Evolutionary conservation across 2,888 invertebrate species (phyloP).

Genomic region (Sarcophaga subvicina): DNA sequence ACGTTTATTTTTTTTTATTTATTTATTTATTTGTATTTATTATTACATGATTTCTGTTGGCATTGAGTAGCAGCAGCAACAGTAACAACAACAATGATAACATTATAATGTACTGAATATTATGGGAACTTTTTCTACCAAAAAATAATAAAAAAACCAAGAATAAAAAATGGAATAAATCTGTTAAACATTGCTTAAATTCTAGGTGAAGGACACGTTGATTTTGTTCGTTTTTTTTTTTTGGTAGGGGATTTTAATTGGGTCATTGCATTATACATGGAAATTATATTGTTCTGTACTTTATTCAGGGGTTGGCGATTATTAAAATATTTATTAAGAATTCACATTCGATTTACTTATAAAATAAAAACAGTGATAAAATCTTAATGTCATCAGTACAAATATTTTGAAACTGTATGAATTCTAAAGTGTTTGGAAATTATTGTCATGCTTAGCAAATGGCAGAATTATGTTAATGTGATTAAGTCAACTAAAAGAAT

Average conservation of each 20-base stretch:
- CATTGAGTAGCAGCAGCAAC: constrained; percentile 41
- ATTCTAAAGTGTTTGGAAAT: no score
- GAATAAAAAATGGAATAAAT: constrained; percentile 37
- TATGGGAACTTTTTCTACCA: constrained; percentile 74
- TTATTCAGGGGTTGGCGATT: no score
- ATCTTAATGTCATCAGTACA: no score
- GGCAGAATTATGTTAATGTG: no score
- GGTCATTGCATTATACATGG: background rate
- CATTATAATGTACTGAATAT: constrained; percentile 76
- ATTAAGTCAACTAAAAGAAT: no score
- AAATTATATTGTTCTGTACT: background rate
- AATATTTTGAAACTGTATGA: no score
- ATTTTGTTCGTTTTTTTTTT: constrained; percentile 33
- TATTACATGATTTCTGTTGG: constrained; percentile 51
- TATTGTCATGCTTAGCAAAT: no score
- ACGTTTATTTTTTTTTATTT: constrained; percentile 52
- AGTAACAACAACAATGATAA: constrained; percentile 60
- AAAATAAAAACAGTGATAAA: no score
- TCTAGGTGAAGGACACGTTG: constrained; percentile 79
- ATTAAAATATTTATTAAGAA: no score
- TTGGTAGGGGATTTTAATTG: constrained; percentile 10
- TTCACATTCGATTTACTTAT: no score
- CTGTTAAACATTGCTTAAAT: constrained; percentile 72
- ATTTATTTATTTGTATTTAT: constrained; percentile 64
- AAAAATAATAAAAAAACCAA: constrained; percentile 25